These are phyloP conservation scores for Leucopternis melanops DNA, from an alignment of 2,113 vertebrate species.

Conservation along the genomic window DNA sequence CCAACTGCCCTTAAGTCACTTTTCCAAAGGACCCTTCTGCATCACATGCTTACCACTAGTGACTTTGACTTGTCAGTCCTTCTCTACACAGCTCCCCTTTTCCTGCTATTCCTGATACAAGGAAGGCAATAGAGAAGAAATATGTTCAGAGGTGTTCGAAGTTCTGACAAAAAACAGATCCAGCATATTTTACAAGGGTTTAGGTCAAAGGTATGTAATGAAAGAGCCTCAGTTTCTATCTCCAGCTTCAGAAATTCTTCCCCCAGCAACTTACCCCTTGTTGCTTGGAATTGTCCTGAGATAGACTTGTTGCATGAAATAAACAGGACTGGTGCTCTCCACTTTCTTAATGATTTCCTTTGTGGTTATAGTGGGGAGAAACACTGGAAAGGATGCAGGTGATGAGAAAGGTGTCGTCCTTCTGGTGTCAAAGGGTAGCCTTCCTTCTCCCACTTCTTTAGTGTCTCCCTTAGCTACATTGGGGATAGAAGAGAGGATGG, in stretches of 20 bases:
- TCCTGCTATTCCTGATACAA: neutral
- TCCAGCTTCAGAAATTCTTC: neutral
- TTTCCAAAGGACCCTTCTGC: neutral
- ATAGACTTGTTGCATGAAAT: neutral
- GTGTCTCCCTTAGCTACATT: neutral
- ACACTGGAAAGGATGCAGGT: neutral
- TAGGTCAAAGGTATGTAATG: neutral
- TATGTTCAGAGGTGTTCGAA: neutral
- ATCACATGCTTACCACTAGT: neutral
- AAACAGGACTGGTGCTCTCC: neutral
- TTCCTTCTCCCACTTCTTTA: neutral
- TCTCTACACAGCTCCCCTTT: neutral
- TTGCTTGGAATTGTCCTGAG: neutral
- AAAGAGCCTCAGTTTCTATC: neutral
- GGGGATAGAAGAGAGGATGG: neutral
- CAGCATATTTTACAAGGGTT: neutral
- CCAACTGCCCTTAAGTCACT: neutral
- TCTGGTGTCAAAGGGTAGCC: neutral
- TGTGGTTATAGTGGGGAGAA: neutral
- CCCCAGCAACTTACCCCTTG: neutral
- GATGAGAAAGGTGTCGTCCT: neutral
- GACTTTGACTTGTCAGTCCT: neutral
- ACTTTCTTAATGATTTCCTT: neutral
- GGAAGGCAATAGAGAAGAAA: neutral
- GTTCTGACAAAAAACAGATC: neutral